phyloP scores from a whole-genome alignment of 2,888 invertebrate species.

The Drosophila birchii region DNA sequence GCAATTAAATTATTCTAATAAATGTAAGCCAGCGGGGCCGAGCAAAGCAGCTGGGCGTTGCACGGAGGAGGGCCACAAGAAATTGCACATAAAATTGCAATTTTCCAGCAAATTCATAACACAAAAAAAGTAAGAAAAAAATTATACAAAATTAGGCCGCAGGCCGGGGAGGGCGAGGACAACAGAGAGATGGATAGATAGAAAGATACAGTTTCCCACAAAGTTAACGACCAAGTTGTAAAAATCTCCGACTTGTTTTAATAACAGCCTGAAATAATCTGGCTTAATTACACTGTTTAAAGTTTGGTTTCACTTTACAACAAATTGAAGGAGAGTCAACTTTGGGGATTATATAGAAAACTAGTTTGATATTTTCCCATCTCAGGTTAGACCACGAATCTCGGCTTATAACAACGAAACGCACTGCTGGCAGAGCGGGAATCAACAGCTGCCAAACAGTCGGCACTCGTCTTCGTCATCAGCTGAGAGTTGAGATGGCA shows the following conservation, averaged over 20 bases:
- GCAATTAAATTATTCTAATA: constrained; percentile 78
- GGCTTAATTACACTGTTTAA: constrained; percentile 10
- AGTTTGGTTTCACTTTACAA: constrained; percentile 1
- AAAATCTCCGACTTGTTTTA: constrained; percentile 10
- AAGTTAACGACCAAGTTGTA: constrained; percentile 1
- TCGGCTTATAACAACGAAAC: constrained; percentile 15
- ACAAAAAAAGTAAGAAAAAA: constrained; percentile 53
- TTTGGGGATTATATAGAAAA: not conserved
- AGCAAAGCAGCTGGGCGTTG: constrained; percentile 30
- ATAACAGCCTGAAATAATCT: not conserved
- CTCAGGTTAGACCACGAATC: not conserved
- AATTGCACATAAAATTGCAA: constrained; percentile 79
- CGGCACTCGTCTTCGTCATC: constrained; percentile 48
- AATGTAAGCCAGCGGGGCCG: constrained; percentile 42
- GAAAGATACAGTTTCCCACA: constrained; percentile 14
- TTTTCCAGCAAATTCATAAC: constrained; percentile 77
- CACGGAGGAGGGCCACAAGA: constrained; percentile 48
- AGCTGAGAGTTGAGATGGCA: constrained; percentile 62
- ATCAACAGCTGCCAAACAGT: constrained; percentile 67
- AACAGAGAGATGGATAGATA: constrained; percentile 9
- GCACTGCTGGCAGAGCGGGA: constrained; percentile 36
- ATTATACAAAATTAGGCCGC: constrained; percentile 69
- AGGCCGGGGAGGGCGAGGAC: constrained; percentile 53
- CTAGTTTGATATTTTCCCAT: not conserved
- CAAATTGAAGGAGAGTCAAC: not conserved